Base-by-base conservation (phyloP, 92 coral and sea anemone species). In the Siderastrea siderea region DNA sequence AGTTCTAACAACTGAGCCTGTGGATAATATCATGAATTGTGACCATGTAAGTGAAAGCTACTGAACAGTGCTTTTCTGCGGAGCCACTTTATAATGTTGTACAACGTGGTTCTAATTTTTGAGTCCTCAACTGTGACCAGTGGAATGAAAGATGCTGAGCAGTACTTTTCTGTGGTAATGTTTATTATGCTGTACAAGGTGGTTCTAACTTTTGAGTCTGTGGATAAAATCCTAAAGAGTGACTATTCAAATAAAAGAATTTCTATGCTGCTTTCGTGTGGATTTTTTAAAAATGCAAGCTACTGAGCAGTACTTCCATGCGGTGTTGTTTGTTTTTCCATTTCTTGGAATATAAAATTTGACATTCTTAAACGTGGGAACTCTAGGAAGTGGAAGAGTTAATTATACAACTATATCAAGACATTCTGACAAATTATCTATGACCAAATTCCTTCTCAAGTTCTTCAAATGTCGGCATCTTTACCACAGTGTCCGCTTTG, bases 381-480 rank as follows among this genome's bases (percentile, higher is more conserved):
- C 47, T 17, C 10, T 5, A 8, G 68, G 44, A 9, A n/a, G n/a
- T 12, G 11, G 7, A 44, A 47, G 70, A 67, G 43, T 3, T 26
- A 26, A 26, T 26, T 26, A 26, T 26, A 26, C 38, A 26, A 26
- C 38, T 26, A 26, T 26, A 0, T 26, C 38, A 26, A 26, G 38
- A 26, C 38, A 0, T 26, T 17, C 59, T 5, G 17, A 57, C 3
- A 62, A 14, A 73, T 73, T 53, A 84, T 26, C 87, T 84, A 26
- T 46, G 19, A 13, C 71, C 84, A 64, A 95, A 87, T 59, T 95
- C 98, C 77, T 59, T 90, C 57, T 90, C 94, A 4, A 95, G 94
- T 73, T 95, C 98, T 72, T 95, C 84, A 77, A 88, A 88, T 8
- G 89, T 87, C n/a, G 90, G 85, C 52, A 93, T 74, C 67, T 86